Evolutionary conservation across 37 sponge, comb jelly and placozoan genomes (phyloP).

Genomic region (Bolinopsis microptera): DNA sequence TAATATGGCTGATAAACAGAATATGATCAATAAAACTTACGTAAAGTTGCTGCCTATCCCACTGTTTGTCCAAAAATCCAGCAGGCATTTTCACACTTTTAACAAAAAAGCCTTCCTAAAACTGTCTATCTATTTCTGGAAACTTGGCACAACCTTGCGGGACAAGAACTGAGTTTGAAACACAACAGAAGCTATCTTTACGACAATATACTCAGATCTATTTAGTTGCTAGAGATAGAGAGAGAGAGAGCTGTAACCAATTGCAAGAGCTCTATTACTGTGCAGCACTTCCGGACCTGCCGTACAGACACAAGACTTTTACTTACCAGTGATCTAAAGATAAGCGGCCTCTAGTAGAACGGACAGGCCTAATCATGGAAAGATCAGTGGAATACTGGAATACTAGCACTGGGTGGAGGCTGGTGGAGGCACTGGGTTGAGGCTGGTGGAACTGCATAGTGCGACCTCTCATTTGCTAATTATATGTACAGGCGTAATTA

Average conservation of each 20-base stretch:
- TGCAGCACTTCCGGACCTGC: neutral
- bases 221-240: neutral
- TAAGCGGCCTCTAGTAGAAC: neutral
- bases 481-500: too few relatives aligned
- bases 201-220: neutral
- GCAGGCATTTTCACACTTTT: neutral
- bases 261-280: neutral
- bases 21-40: slow-evolving; percentile 32
- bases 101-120: neutral
- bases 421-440: too few relatives aligned
- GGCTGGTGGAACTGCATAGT: too few relatives aligned
- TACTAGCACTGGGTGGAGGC: too few relatives aligned
- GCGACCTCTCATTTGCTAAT: too few relatives aligned
- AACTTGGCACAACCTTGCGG: neutral
- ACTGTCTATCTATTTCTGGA: neutral
- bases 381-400: too few relatives aligned
- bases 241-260: neutral
- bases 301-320: neutral
- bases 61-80: slow-evolving; percentile 36
- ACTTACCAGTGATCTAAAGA: neutral
- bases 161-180: neutral
- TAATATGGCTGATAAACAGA: too few relatives aligned
- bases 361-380: neutral
- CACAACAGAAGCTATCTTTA: neutral
- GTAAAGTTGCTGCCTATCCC: slow-evolving; percentile 38